phyloP scores from a whole-genome alignment of 2,888 invertebrate genomes.

The Andrena chrysosceles region DNA sequence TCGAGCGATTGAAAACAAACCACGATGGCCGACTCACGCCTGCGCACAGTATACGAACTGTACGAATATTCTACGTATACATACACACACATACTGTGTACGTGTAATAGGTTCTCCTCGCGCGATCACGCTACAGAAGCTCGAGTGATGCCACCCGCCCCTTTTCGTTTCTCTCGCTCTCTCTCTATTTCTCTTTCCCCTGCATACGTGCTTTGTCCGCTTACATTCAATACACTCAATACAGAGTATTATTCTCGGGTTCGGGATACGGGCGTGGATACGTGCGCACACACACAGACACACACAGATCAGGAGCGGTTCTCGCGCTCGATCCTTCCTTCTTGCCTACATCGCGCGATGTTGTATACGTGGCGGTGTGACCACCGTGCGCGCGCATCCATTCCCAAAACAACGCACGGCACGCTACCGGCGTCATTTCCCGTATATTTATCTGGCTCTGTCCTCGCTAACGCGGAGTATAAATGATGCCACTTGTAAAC shows the following conservation, averaged over 20 bases:
- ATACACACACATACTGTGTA: background rate
- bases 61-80: background rate
- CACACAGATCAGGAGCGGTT: background rate
- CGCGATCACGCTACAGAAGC: background rate
- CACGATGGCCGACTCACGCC: conserved; percentile 37
- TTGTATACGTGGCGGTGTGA: conserved; percentile 63
- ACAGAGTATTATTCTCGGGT: too few species aligned
- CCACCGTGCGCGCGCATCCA: conserved; percentile 67
- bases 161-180: conserved; percentile 14
- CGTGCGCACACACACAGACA: too few species aligned
- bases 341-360: conserved; percentile 36
- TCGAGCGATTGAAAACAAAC: conserved; percentile 57
- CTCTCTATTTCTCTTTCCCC: conserved; percentile 10
- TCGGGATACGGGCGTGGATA: background rate
- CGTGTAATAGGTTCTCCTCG: background rate
- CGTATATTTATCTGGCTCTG: conserved; percentile 42
- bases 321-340: conserved; percentile 3
- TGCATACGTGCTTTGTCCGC: conserved; percentile 24
- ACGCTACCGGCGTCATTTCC: conserved; percentile 43
- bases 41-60: conserved; percentile 29
- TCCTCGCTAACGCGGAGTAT: conserved; percentile 25
- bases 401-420: conserved; percentile 50
- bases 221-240: conserved; percentile 8
- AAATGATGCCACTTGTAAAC: conserved; percentile 47
- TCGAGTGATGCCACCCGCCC: conserved; percentile 12